phyloP scores from a whole-genome alignment of 2,888 invertebrate species.

The Pammene aurita region DNA sequence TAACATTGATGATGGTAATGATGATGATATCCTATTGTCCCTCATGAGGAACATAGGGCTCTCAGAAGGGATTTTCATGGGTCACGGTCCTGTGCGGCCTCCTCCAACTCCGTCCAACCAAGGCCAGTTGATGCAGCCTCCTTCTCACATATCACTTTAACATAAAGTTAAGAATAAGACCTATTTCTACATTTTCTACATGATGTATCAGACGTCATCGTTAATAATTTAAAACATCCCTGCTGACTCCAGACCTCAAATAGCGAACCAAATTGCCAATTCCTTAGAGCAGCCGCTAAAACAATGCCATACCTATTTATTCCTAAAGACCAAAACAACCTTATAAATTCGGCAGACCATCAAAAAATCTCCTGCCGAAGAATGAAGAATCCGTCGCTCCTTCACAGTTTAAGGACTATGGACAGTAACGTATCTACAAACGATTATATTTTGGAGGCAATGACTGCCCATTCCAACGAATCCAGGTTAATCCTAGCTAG shows the following conservation, averaged over 20 bases:
- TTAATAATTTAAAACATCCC: slow-evolving; percentile 17
- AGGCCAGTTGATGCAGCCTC: too few relatives aligned
- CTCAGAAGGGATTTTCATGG: too few relatives aligned
- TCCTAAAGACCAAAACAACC: slow-evolving; percentile 38
- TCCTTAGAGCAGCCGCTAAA: slow-evolving; percentile 21
- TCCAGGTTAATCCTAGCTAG: background rate
- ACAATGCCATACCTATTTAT: slow-evolving; percentile 35
- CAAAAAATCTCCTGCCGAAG: slow-evolving; percentile 35
- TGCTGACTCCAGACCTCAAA: slow-evolving; percentile 1
- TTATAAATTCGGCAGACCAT: slow-evolving; percentile 38
- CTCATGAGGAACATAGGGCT: too few relatives aligned
- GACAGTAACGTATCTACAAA: background rate
- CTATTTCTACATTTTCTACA: background rate
- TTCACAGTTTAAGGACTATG: background rate
- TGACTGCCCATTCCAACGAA: background rate
- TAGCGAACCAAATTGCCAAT: slow-evolving; percentile 22
- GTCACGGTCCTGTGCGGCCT: too few relatives aligned
- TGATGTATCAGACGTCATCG: background rate
- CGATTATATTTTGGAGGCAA: background rate
- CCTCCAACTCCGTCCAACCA: too few relatives aligned
- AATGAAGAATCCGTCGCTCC: slow-evolving; percentile 7
- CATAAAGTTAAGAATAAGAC: background rate
- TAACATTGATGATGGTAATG: too few relatives aligned
- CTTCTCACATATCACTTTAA: too few relatives aligned
- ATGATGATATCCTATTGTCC: too few relatives aligned